A percentile compares a stretch with the other conserved stretches of the same genome.
Evolutionary conservation across 2,113 vertebrate species (phyloP).

Genomic region (Pipra filicauda): DNA sequence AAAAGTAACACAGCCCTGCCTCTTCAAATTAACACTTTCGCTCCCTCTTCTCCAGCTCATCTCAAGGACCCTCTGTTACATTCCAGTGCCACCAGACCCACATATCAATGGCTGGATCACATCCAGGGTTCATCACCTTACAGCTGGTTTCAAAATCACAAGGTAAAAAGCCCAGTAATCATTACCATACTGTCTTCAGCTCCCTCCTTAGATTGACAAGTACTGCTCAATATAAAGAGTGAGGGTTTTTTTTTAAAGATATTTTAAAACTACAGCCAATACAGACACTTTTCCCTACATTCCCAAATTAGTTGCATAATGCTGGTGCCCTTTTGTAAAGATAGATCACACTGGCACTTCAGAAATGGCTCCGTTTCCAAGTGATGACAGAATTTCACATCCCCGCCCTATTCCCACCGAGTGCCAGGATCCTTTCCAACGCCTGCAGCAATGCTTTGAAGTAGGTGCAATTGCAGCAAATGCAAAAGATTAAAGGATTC

Average conservation of each 20-base stretch:
- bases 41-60: not conserved
- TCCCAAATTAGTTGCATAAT: conserved; percentile 2
- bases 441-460: conserved; percentile 63
- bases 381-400: conserved; percentile 58
- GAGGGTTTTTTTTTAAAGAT: accelerated
- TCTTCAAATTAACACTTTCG: not conserved
- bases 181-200: not conserved
- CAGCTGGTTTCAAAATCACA: not conserved
- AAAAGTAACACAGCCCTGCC: not conserved
- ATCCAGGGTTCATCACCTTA: not conserved
- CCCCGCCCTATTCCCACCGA: conserved; percentile 13
- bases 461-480: conserved; percentile 52
- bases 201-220: not conserved
- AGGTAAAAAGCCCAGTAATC: not conserved
- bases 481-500: conserved; percentile 62
- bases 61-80: not conserved
- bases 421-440: conserved; percentile 48
- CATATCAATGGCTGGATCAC: not conserved
- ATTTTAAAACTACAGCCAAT: not conserved
- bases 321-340: conserved; percentile 26
- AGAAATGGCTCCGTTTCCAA: conserved; percentile 38
- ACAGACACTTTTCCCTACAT: not conserved
- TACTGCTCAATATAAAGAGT: not conserved
- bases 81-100: not conserved
- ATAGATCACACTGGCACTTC: conserved; percentile 9